These are phyloP conservation scores for Palythoa grandis DNA, from an alignment of 92 coral and sea anemone genomes.

Conservation along the genomic window DNA sequence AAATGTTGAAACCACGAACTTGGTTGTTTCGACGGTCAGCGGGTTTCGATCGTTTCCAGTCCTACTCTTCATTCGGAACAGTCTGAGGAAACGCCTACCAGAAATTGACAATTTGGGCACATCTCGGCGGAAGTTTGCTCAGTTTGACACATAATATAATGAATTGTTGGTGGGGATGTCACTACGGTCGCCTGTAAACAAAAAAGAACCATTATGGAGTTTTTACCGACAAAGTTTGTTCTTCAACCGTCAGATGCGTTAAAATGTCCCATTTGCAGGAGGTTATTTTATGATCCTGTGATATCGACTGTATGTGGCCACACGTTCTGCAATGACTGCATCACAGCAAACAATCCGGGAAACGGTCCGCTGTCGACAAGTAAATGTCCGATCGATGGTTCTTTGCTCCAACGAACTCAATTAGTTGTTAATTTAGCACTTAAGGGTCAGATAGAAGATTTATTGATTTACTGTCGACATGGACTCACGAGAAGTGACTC, in stretches of 20 bases:
- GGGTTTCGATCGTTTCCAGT: slow-evolving; percentile 22
- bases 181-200: background rate
- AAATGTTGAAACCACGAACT: background rate
- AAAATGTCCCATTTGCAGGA: slow-evolving; percentile 85
- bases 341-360: slow-evolving; percentile 57
- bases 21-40: slow-evolving; percentile 34
- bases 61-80: background rate
- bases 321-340: slow-evolving; percentile 92
- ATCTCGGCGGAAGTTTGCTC: background rate
- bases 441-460: slow-evolving; percentile 91
- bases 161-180: background rate
- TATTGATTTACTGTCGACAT: slow-evolving; percentile 91
- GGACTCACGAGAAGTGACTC: slow-evolving; percentile 91
- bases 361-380: slow-evolving; percentile 58
- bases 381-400: slow-evolving; percentile 88
- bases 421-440: slow-evolving; percentile 92
- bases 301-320: slow-evolving; percentile 98
- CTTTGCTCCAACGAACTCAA: slow-evolving; percentile 68
- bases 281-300: slow-evolving; percentile 87
- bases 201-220: slow-evolving; percentile 25
- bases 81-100: slow-evolving; percentile 34
- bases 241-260: slow-evolving; percentile 86
- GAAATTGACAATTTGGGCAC: background rate
- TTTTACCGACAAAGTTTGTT: slow-evolving; percentile 92
- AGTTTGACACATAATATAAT: background rate